These are phyloP conservation scores for Pangasianodon gigas DNA, from an alignment of 2,113 vertebrate species.

Conservation along the genomic window DNA sequence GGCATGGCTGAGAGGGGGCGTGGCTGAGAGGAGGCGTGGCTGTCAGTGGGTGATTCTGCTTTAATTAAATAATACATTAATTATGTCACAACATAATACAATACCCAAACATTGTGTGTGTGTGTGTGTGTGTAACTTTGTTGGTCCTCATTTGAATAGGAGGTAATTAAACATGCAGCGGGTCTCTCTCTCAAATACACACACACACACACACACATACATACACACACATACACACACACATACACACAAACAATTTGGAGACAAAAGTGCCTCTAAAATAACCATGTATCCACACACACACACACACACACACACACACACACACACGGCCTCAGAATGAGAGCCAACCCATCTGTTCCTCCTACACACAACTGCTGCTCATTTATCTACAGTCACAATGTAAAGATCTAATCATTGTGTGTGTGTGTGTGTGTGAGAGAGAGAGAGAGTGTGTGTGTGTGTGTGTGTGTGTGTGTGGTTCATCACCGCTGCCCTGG, in stretches of 20 bases:
- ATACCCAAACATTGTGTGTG: background rate
- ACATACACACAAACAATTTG: background rate
- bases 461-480: constrained; percentile 10
- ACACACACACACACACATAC: background rate
- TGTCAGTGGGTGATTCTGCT: background rate
- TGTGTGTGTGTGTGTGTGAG: constrained; percentile 12
- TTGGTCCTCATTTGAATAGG: constrained; percentile 1
- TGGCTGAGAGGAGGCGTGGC: background rate
- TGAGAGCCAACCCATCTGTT: constrained; percentile 27
- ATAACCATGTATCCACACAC: background rate
- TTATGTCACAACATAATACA: background rate
- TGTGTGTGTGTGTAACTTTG: constrained; percentile 18
- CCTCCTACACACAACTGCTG: constrained; percentile 33
- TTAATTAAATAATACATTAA: background rate
- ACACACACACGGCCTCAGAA: background rate
- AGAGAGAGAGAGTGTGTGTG: background rate
- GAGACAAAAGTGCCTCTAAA: background rate
- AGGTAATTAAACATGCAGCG: constrained; percentile 20
- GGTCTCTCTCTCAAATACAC: background rate
- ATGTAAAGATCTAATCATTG: constrained; percentile 34
- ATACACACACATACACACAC: background rate
- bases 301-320: background rate
- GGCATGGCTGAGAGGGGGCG: constrained; percentile 12
- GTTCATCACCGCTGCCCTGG: constrained; percentile 15
- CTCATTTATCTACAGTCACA: constrained; percentile 30